phyloP scores from a whole-genome alignment of 1,140 invertebrate genomes.

The Thaumetopoea pityocampa region DNA sequence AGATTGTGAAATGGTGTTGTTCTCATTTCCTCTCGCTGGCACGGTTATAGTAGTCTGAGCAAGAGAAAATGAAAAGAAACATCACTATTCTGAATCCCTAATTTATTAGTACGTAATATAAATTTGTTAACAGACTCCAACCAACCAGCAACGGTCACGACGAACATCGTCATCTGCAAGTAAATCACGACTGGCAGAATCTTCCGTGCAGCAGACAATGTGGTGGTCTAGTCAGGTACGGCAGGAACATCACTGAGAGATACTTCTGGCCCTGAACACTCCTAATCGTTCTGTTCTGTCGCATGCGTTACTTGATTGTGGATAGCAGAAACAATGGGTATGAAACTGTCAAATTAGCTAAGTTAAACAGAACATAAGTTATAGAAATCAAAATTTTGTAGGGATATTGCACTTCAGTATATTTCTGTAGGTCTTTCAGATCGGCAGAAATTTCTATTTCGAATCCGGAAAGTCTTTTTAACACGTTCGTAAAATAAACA shows the following conservation, averaged over 20 bases:
- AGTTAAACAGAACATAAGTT: background rate
- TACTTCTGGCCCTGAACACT: constrained; percentile 50
- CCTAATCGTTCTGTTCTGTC: constrained; percentile 38
- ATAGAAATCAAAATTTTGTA: too few species aligned
- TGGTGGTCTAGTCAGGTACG: constrained; percentile 69
- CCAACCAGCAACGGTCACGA: constrained; percentile 28
- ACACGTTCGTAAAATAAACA: too few species aligned
- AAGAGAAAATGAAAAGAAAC: too few species aligned
- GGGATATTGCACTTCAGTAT: too few species aligned
- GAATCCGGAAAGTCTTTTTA: too few species aligned
- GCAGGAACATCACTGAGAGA: constrained; percentile 33
- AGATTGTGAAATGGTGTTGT: too few species aligned
- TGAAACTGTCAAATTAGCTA: too few species aligned
- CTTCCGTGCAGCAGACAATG: constrained; percentile 58
- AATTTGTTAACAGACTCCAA: constrained; percentile 31
- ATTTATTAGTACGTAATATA: constrained; percentile 1
- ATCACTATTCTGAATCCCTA: too few species aligned
- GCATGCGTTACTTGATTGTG: constrained; percentile 45
- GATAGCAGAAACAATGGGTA: constrained; percentile 42
- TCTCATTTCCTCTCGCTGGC: too few species aligned
- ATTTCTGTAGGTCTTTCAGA: too few species aligned
- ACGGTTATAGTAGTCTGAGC: too few species aligned
- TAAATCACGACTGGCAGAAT: constrained; percentile 51
- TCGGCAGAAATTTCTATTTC: too few species aligned
- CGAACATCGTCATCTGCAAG: constrained; percentile 39